Base-by-base conservation (phyloP, 2,797 vertebrate genomes). In the Halcyon smyrnensis region DNA sequence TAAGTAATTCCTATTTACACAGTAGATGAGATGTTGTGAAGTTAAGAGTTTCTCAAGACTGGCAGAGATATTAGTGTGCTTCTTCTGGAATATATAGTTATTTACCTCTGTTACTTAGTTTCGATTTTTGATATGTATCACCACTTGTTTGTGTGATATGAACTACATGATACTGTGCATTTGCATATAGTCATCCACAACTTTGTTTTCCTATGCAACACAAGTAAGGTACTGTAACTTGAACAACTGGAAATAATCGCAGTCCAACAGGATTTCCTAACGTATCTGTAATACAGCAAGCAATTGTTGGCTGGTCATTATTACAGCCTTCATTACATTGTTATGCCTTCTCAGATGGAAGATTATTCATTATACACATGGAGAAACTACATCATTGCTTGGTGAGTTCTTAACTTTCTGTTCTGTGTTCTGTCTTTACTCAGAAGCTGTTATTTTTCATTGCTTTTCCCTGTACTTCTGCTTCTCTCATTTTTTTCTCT, bases 211-310 rank as follows among this genome's bases (percentile, higher is more conserved):
- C 53, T 91, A 12, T 43, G 67, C 80, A 63, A 45, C 63, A 60
- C 37, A 51, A 46, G 41, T 54, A 46, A 84, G 83, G 41, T 74
- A 54, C 27, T 80, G 3, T 36, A 90, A 94, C 91, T 64, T 74
- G 94, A 93, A 70, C 5, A 17, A 90, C 95, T 93, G 90, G 95
- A 94, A 96, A 87, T 93, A 77, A 77, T 41, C 71, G 53, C 56
- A 84, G 45, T 95, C 89, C 83, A 71, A 30, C 77, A 96, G 63
- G 90, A 91, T 95, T 91, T 57, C 67, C 70, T 68, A 80, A 64
- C 28, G 3, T 70, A 73, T 53, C 51, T 84, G 59, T 65, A 91
- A 95, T 73, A 48, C 53, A 46, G 43, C 56, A 79, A 65, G 50
- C 54, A 36, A 9, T 73, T 79, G 50, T 60, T 91, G 86, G 51